Evolutionary conservation across 2,113 vertebrate species (phyloP), one percentile per base, ranked within the genome.

Genomic region (Calidris pugnax): DNA sequence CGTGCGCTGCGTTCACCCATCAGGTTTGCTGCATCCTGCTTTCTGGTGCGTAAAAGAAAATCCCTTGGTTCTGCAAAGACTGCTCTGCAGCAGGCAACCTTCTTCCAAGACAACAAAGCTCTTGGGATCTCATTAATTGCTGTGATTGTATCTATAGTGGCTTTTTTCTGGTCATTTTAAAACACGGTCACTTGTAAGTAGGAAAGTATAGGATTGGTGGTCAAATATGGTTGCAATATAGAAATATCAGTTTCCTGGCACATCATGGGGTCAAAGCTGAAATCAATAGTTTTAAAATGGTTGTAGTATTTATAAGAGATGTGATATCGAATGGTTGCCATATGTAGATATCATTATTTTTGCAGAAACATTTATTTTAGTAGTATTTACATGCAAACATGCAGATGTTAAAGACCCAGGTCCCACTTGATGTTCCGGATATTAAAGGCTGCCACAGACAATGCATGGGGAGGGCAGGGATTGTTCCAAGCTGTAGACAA

Each of bases 231-330:
- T 39, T 63, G 68, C 28, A 39, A 16, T 45, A n/a, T 1, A 71
- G 64, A 77, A 89, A 84, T 4, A 62, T 20, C 10, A 8, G 43
- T 30, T 92, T 62, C 50, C 68, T 66, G 59, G 33, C 4, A 1
- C 8, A 16, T 55, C 21, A 8, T 4, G 12, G 63, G 21, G 19
- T 85, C 63, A 66, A 80, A 88, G 63, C 43, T 68, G 35, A 43
- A 73, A 59, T 79, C 57, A 43, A 3, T 12, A 16, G 73, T 67
- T 85, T 87, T 79, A 45, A 85, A 95, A 66, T 33, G n/a, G 43
- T 96, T 67, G 14, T 53, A 32, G 26, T 35, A 51, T 95, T 97
- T 96, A 48, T 78, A 43, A 76, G 88, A 90, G 53, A n/a, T 30
- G 16, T 53, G 90, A 68, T 77, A 91, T n/a, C 12, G 24, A 88